Base-by-base conservation (phyloP, 2,113 vertebrate species). In the Indicator indicator region DNA sequence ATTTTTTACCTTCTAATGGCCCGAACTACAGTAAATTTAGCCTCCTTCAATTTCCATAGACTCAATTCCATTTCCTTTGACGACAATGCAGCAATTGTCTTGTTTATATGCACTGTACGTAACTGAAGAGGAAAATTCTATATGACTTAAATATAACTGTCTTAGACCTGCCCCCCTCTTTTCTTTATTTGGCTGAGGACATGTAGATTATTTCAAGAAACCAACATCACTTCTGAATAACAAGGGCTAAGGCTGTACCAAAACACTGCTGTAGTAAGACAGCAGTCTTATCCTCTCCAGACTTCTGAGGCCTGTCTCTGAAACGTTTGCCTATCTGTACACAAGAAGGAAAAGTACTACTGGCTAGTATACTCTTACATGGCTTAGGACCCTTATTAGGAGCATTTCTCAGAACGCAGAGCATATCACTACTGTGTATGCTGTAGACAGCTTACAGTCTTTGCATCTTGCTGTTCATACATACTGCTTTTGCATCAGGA, bases 401-500 rank as follows among this genome's bases (percentile, higher is more conserved):
- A 58, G 4, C 12, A 32, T 52, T 71, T 69, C 58, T 38, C 63
- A 72, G 67, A 69, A 65, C 2, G 67, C 18, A 72, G 48, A 33
- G 5, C 3, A 5, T 24, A 33, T 17, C 12, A 55, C 14, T 18
- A 24, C 32, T 20, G 17, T 4, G 28, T 5, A 1, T 2, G 18
- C 0, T 58, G 19, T 3, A 52, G 54, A 17, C 24, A 46, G 13
- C 20, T 44, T 16, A 32, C 30, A 28, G 30, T 30, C 32, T 55
- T 64, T 44, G 36, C 23, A 74, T 32, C 11, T 75, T 65, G 68
- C 48, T 75, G 28, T 11, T 50, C 30, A 38, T 58, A 33, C 3
- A 1, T 7, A 11, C 12, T 19, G 44, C 33, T 6, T 74, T 56
- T 64, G 58, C 32, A 62, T 18, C 11, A 80, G 19, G 36, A 76